Conservation (phyloP, 2,888 invertebrate species). For the Apotomis turbidana region DNA sequence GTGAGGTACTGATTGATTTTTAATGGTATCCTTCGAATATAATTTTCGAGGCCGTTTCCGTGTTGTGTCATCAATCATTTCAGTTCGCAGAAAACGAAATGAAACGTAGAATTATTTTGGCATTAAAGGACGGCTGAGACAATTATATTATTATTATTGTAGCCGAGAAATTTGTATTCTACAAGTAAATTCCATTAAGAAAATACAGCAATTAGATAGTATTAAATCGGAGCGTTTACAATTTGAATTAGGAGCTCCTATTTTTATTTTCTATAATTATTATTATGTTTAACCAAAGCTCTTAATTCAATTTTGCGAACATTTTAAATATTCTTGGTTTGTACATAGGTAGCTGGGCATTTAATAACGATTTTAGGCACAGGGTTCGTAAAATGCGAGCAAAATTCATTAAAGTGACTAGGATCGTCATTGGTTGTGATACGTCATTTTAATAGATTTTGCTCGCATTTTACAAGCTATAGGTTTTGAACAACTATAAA, state of each 20-base stretch:
- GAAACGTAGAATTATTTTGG: slow-evolving; percentile 22
- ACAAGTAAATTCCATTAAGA: not conserved
- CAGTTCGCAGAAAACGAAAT: slow-evolving; percentile 21
- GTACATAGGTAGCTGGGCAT: too few species aligned
- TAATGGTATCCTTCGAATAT: slow-evolving; percentile 40
- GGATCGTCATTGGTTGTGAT: too few species aligned
- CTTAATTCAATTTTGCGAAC: too few species aligned
- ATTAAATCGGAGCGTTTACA: not conserved
- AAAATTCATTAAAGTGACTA: too few species aligned
- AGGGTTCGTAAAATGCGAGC: too few species aligned
- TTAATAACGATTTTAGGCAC: too few species aligned
- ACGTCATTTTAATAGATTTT: too few species aligned
- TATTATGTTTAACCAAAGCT: not conserved
- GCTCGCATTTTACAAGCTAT: too few species aligned
- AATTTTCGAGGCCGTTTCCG: slow-evolving; percentile 36
- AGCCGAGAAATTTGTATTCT: slow-evolving; percentile 6
- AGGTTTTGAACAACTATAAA: too few species aligned
- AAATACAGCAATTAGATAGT: not conserved
- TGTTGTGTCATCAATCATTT: slow-evolving; percentile 39
- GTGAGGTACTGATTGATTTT: slow-evolving; percentile 39
- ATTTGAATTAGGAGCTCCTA: not conserved
- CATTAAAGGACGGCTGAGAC: slow-evolving; percentile 8
- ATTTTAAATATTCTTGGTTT: too few species aligned
- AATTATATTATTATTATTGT: slow-evolving; percentile 9
- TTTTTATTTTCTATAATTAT: not conserved